phyloP scores from a whole-genome alignment of 2,888 invertebrate species.

The Penaeus monodon region DNA sequence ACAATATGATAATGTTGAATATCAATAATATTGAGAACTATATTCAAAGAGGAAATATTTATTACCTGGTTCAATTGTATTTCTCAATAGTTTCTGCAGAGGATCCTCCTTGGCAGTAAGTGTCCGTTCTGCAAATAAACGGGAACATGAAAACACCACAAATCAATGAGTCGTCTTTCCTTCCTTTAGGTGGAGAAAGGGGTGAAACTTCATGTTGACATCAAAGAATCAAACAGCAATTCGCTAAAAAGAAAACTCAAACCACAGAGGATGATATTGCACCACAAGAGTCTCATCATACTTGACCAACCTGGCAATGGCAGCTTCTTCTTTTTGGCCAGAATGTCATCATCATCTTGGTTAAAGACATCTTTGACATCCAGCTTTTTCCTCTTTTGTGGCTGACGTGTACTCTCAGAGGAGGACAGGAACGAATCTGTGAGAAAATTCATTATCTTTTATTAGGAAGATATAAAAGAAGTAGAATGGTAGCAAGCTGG shows the following conservation, averaged over 20 bases:
- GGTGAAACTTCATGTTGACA: no score
- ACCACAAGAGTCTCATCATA: background rate
- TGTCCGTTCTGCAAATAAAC: constrained; percentile 38
- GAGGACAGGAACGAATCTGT: constrained; percentile 45
- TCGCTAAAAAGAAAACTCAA: no score
- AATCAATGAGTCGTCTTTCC: background rate
- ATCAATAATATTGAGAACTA: no score
- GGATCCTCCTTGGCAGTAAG: constrained; percentile 50
- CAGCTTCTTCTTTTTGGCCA: constrained; percentile 66
- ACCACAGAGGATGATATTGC: background rate
- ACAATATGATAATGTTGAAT: no score
- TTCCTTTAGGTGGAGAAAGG: no score
- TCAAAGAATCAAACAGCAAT: no score
- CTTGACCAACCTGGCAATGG: constrained; percentile 55
- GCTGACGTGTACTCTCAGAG: constrained; percentile 37
- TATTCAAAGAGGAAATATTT: background rate
- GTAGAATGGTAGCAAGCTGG: background rate
- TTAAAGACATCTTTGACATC: constrained; percentile 88
- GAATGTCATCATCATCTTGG: constrained; percentile 78
- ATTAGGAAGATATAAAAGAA: background rate
- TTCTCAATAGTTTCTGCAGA: constrained; percentile 50
- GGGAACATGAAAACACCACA: background rate
- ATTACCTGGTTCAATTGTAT: constrained; percentile 51
- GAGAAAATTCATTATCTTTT: background rate
- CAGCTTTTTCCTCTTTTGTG: constrained; percentile 76